These are phyloP conservation scores for Chauna torquata DNA, from an alignment of 2,113 vertebrate genomes.

Conservation along the genomic window DNA sequence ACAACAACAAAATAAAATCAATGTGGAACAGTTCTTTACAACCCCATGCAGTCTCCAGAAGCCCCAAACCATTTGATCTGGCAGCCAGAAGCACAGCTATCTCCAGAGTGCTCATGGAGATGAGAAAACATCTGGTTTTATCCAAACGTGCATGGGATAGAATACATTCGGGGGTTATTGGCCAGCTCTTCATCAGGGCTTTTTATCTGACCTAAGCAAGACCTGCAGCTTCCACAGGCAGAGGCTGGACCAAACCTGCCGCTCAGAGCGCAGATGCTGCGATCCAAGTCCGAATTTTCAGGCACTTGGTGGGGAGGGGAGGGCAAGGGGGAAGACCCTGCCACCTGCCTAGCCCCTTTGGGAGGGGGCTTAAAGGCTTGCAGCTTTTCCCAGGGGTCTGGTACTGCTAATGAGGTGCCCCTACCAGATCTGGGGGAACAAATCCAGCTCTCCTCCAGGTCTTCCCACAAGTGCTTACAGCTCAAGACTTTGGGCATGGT, in stretches of 20 bases:
- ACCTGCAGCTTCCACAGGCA: neutral
- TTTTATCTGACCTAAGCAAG: neutral
- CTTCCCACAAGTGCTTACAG: neutral
- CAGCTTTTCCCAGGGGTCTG: neutral
- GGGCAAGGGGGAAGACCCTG: neutral
- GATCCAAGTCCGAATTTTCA: neutral
- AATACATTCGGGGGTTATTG: rapidly evolving
- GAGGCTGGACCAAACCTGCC: neutral
- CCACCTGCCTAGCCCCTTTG: neutral
- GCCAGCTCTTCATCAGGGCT: neutral
- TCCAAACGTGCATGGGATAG: neutral
- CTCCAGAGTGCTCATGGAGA: neutral
- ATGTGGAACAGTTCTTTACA: neutral
- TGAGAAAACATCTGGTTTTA: neutral
- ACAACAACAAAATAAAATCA: neutral
- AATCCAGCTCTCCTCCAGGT: neutral
- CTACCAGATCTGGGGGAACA: neutral
- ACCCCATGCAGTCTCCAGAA: neutral
- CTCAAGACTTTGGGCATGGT: neutral
- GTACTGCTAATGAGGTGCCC: neutral
- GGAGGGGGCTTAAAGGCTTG: neutral
- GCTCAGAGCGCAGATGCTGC: neutral
- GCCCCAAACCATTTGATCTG: neutral
- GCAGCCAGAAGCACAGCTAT: neutral
- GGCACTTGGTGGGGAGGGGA: neutral